Percentiles rank a stretch among this genome's conserved stretches.
Conservation (phyloP, 2,888 invertebrate species). For the Zygogramma bicolorata region DNA sequence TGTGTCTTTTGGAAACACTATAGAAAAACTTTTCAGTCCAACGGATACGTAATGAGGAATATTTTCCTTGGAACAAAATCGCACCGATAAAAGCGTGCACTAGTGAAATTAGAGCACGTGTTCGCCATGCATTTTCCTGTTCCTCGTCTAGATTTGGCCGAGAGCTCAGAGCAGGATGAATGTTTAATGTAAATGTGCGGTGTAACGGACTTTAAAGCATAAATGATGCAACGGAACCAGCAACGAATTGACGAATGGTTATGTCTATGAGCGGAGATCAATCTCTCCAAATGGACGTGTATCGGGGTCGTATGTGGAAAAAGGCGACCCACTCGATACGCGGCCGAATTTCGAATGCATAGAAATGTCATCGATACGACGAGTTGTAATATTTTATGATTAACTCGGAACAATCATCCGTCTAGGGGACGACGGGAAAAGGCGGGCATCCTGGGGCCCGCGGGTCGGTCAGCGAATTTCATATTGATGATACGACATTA, state of each 20-base stretch:
- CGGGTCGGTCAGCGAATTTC: constrained; percentile 13
- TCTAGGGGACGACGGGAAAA: constrained; percentile 3
- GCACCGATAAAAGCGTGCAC: not conserved
- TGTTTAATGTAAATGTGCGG: constrained; percentile 48
- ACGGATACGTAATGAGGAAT: not conserved
- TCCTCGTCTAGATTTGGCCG: constrained; percentile 31
- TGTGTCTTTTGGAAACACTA: too few species aligned
- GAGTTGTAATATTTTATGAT: constrained; percentile 66
- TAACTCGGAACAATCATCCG: constrained; percentile 60
- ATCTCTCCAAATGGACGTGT: constrained; percentile 61
- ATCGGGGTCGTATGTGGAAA: constrained; percentile 48
- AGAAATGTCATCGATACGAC: constrained; percentile 65
- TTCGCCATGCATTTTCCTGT: constrained; percentile 27
- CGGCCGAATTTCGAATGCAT: constrained; percentile 65
- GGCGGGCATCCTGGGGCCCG: not conserved
- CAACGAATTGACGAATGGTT: constrained; percentile 60
- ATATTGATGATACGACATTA: constrained; percentile 18
- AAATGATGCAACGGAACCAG: constrained; percentile 54
- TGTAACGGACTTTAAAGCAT: constrained; percentile 52
- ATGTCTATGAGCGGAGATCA: constrained; percentile 61
- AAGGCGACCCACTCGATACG: constrained; percentile 51
- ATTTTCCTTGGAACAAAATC: not conserved
- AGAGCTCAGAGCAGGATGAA: constrained; percentile 35
- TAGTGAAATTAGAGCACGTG: constrained; percentile 15
- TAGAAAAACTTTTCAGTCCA: not conserved